Base-by-base conservation (phyloP, 2,888 invertebrate genomes). In the Julus scanicus region DNA sequence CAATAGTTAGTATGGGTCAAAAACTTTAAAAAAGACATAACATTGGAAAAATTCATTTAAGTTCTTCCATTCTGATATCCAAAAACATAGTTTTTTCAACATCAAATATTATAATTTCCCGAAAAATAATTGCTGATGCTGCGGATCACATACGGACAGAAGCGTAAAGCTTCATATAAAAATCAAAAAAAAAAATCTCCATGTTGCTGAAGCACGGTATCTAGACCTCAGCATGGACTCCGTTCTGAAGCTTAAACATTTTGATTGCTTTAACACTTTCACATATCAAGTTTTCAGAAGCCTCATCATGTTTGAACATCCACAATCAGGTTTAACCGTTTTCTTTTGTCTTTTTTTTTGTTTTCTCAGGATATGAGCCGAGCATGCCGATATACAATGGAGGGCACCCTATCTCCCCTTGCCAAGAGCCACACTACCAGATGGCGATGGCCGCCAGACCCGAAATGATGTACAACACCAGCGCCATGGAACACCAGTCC, bases 311-410 rank as follows among this genome's bases (percentile, higher is more conserved):
- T 3, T n/a, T 8, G 63, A 20, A 6, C 9, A 15, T n/a, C 20
- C 63, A 63, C 63, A 2, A 20, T n/a, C 71, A 2, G 3, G 71
- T 71, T 20, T 71, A 71, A 71, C 29, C 8, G 71, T 71, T 29
- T 9, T 5, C 13, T 71, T 71, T 20, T 29, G 29, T 71, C 71
- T n/a, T n/a, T n/a, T 71, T 71, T 71, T 71, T 71, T 71, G 71
- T 71, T 71, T 71, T 71, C 71, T n/a, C 71, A 71, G 71, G 71
- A n/a, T 71, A 29, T 20, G 71, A 71, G n/a, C 20, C 71, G 29
- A 71, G 11, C 71, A 71, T 71, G 71, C 20, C 11, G 71, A 71
- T 29, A 71, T 71, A 2, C 29, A 71, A 20, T 20, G 71, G 71
- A 29, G 71, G 71, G 71, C 71, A 71, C 29, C 71, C 71, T 29